These are phyloP conservation scores for Macropus fuliginosus DNA, from an alignment of 2,797 vertebrate genomes.

Conservation along the genomic window DNA sequence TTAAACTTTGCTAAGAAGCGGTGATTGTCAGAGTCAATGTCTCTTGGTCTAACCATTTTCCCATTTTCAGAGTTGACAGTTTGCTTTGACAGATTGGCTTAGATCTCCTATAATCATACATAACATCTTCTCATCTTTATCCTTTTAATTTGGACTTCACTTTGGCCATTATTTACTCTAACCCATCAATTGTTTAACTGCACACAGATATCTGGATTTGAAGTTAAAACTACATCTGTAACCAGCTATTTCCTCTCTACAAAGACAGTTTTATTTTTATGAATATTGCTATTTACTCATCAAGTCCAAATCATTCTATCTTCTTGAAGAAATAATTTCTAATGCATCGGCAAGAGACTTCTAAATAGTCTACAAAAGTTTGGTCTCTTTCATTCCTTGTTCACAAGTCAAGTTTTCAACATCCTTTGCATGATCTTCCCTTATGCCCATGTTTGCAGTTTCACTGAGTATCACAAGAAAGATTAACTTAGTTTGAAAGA, in stretches of 20 bases:
- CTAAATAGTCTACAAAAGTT: background rate
- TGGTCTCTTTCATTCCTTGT: background rate
- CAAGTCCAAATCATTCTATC: constrained; percentile 57
- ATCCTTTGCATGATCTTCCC: background rate
- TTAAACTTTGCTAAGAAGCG: background rate
- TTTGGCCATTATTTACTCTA: background rate
- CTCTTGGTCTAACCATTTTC: background rate
- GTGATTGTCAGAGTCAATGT: background rate
- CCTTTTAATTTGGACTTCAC: background rate
- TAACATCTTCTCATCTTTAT: background rate
- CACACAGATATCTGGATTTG: background rate
- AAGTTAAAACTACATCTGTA: background rate
- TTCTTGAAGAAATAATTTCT: background rate
- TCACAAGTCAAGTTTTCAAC: background rate
- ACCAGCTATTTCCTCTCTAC: background rate
- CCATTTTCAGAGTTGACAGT: background rate
- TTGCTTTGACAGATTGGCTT: background rate
- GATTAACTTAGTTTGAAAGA: background rate
- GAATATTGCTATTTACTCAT: background rate
- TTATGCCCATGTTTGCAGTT: background rate
- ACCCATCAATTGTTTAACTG: background rate
- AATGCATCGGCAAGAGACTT: background rate
- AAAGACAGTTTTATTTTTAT: background rate
- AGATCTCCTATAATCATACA: background rate
- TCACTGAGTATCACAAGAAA: background rate